Evolutionary conservation across 2,797 vertebrate genomes (phyloP).

Genomic region (Hafferia zeledoni): DNA sequence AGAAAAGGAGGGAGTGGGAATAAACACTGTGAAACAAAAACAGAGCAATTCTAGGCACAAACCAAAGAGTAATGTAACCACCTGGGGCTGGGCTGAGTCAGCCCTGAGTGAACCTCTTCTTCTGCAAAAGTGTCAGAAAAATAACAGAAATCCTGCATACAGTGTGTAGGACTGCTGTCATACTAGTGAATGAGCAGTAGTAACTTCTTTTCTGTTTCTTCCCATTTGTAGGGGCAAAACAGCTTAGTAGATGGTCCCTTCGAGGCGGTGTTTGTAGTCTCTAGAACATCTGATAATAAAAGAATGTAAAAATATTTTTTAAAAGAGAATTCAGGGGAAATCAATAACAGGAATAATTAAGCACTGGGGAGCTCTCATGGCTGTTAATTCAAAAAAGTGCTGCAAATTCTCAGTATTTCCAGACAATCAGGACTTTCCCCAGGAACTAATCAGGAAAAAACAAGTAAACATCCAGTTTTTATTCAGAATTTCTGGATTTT

Average conservation of each 20-base stretch:
- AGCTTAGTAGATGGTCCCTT: not conserved
- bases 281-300: not conserved
- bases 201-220: not conserved
- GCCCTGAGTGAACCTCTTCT: not conserved
- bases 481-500: not conserved
- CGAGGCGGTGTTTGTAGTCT: not conserved
- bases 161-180: not conserved
- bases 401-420: not conserved
- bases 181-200: not conserved
- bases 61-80: not conserved
- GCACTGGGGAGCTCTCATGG: accelerated
- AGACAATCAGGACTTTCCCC: not conserved
- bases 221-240: not conserved
- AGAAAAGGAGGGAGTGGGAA: not conserved
- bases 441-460: not conserved
- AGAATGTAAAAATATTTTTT: not conserved
- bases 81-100: not conserved
- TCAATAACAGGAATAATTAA: not conserved
- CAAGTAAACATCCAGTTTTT: not conserved
- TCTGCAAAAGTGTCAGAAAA: not conserved
- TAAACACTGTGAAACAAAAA: not conserved
- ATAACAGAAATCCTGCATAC: not conserved
- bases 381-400: not conserved
- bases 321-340: not conserved
- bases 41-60: not conserved